These are phyloP conservation scores for Cistogaster globosa DNA, from an alignment of 2,888 invertebrate genomes.

Conservation along the genomic window DNA sequence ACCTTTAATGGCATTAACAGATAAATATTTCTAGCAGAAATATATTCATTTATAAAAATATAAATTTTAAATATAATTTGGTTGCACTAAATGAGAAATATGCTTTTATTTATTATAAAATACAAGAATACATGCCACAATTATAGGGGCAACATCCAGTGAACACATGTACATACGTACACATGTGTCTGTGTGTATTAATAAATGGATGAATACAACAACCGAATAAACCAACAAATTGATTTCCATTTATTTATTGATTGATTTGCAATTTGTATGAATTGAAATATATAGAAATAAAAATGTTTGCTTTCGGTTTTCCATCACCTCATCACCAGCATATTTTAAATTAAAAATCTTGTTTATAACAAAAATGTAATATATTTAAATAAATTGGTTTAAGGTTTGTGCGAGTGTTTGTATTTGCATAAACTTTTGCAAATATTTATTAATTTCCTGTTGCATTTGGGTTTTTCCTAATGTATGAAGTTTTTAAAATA, in stretches of 20 bases:
- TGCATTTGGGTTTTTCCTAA: no score
- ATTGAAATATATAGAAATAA: conserved; percentile 32
- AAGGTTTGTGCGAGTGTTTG: background rate
- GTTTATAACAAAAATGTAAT: conserved; percentile 22
- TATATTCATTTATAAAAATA: background rate
- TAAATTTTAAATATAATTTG: conserved; percentile 33
- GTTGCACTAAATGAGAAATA: conserved; percentile 52
- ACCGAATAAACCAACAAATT: conserved; percentile 61
- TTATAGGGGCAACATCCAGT: background rate
- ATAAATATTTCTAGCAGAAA: conserved; percentile 43
- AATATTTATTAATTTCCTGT: no score
- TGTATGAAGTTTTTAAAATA: no score
- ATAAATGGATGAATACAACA: background rate
- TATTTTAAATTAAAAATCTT: conserved; percentile 60
- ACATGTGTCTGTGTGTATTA: background rate
- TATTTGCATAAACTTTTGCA: background rate
- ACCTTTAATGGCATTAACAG: conserved; percentile 42
- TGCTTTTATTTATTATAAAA: conserved; percentile 60
- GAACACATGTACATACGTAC: background rate
- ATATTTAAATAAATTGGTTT: conserved; percentile 42
- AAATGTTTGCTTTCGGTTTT: conserved; percentile 11
- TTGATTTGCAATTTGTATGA: conserved; percentile 67
- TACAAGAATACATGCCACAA: background rate
- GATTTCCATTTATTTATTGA: conserved; percentile 70
- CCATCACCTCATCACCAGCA: conserved; percentile 55